Evolutionary conservation across 2,113 vertebrate genomes (phyloP).

Genomic region (Bothrops jararaca): DNA sequence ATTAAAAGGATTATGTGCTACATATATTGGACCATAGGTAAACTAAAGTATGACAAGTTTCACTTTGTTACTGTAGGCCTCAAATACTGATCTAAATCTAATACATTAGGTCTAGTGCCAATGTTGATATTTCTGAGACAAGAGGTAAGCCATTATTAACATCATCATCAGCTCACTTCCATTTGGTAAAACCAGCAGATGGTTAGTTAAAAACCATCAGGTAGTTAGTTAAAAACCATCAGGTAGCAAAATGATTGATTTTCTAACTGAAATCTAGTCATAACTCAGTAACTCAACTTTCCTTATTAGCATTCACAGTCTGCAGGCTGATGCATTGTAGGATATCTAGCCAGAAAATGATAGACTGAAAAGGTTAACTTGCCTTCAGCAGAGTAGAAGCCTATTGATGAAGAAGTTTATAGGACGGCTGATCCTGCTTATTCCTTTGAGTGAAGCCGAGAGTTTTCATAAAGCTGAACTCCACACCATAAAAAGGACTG

Average conservation of each 20-base stretch:
- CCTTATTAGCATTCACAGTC: background rate
- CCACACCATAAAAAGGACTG: background rate
- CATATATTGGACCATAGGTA: background rate
- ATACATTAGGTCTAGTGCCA: background rate
- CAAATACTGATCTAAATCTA: background rate
- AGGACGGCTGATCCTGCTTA: background rate
- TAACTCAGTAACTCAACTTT: background rate
- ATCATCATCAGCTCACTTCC: background rate
- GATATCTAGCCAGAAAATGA: background rate
- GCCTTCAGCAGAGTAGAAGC: background rate
- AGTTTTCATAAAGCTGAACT: background rate
- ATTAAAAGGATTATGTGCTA: background rate
- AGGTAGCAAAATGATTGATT: background rate
- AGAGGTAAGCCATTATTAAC: background rate
- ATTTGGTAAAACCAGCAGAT: background rate
- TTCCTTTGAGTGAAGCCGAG: background rate
- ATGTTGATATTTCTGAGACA: background rate
- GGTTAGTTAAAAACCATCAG: background rate
- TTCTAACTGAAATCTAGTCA: background rate
- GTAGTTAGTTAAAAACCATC: background rate
- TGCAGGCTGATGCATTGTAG: background rate
- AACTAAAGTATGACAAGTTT: background rate
- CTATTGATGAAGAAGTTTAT: background rate
- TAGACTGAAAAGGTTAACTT: background rate
- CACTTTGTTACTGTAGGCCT: background rate